Base-by-base conservation (phyloP, 2,113 vertebrate species). In the Thymallus thymallus region DNA sequence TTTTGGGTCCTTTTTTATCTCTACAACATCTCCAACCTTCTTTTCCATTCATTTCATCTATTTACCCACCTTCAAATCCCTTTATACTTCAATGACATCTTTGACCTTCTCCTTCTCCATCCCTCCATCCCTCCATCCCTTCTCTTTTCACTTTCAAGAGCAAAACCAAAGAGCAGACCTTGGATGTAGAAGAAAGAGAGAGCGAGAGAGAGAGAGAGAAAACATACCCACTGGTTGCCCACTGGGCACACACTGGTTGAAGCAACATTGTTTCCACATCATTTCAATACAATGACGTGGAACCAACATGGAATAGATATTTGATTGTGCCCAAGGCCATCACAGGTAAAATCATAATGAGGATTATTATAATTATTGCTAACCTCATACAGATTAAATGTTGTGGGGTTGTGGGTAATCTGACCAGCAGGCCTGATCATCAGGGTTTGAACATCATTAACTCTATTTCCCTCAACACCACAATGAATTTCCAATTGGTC, bases 401-500 rank as follows among this genome's bases (percentile, higher is more conserved):
- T 51, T 41, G 35, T 41, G 35, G 9, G 48, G 48, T 51, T 18
- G 16, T 51, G 48, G 48, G 16, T 51, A 51, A 18, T 51, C 48
- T 51, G 48, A 51, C 48, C 78, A 82, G 64, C 45, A 84, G 82
- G 82, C 22, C 12, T 9, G 7, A 41, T 41, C 35, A 41, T 10
- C 35, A 41, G 35, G 9, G 35, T 41, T 41, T 29, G 45, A 75
- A 75, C 81, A 75, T 88, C 81, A 86, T 87, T 91, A 84, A 80
- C 76, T 79, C 41, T 18, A 79, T 86, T 82, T 87, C 84, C 80
- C 73, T 83, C 83, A 74, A 51, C 65, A 74, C 41, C 83, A 85
- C 35, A 56, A 62, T 81, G 73, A 76, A 81, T 84, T 82, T 86
- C 82, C 76, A 82, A 75, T 89, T 85, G 78, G 6, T 51, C n/a